A percentile compares a stretch with the other conserved stretches of the same genome.
These are phyloP conservation scores for Aeoliscus strigatus DNA, from an alignment of 2,797 vertebrate species.

Conservation along the genomic window DNA sequence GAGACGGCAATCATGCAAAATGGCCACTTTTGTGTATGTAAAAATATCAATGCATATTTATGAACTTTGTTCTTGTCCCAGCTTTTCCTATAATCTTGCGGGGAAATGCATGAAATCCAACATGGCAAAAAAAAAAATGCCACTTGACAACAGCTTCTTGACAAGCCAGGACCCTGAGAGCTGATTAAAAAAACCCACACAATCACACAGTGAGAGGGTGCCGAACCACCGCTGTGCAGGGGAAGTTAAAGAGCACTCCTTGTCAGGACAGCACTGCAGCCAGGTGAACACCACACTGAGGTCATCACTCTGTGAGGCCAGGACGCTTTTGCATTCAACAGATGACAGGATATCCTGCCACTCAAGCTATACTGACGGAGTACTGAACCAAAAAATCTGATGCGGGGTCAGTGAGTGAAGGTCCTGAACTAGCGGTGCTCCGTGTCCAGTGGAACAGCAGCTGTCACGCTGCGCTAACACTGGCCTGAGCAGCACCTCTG, in stretches of 20 bases:
- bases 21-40: constrained; percentile 49
- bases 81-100: constrained; percentile 22
- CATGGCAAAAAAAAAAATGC: constrained; percentile 26
- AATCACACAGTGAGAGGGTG: constrained; percentile 28
- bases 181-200: too few relatives aligned
- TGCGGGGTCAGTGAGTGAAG: constrained; percentile 48
- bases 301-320: constrained; percentile 50
- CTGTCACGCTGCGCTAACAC: constrained; percentile 43
- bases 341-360: constrained; percentile 42
- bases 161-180: constrained; percentile 13
- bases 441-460: constrained; percentile 38
- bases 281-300: constrained; percentile 33
- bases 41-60: constrained; percentile 50
- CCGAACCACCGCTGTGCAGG: constrained; percentile 12
- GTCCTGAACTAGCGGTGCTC: constrained; percentile 39
- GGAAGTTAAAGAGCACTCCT: constrained; percentile 31
- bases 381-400: constrained; percentile 37
- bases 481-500: constrained; percentile 21
- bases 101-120: constrained; percentile 32
- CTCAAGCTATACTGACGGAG: constrained; percentile 57
- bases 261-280: constrained; percentile 26
- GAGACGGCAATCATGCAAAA: constrained; percentile 59
- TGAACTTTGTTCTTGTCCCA: constrained; percentile 33
- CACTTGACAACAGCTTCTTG: constrained; percentile 36
- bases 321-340: constrained; percentile 43